Evolutionary conservation across 2,888 invertebrate species (phyloP), one percentile per base, ranked within the genome.

Genomic region (Nemapogon koenigi): DNA sequence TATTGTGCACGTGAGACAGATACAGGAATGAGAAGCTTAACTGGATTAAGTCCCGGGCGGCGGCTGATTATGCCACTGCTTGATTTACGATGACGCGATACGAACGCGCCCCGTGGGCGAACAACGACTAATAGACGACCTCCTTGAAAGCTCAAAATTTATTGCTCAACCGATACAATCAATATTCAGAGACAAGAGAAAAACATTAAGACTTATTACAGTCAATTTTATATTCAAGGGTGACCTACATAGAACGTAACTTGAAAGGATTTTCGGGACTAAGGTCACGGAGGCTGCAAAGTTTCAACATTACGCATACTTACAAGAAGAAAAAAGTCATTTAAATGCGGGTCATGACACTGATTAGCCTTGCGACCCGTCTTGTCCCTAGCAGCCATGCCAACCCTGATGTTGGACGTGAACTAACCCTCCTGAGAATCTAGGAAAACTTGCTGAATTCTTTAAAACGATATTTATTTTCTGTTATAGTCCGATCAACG

Each of bases 71-170:
- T 72, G 61, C 68, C 57, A 49, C 60, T 59, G 57, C 63, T 64
- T 76, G 76, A 78, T 76, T 76, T 76, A 75, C 68, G 69, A 61
- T 67, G 70, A 70, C 65, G 63, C 61, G 66, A 66, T 68, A 70
- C 49, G 46, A 17, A 53, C n/a, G 4, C n/a, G 4, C 13, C 4
- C n/a, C 28, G 4, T n/a, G n/a, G n/a, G n/a, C n/a, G n/a, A n/a
- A n/a, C n/a, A n/a, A n/a, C n/a, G n/a, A n/a, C 62, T 66, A 65
- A 64, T 63, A 64, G 52, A 59, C 52, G 53, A 54, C 49, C 53
- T 53, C 52, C 51, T 48, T 54, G 55, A 63, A 62, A 68, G 63
- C 58, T 58, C 58, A 57, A 64, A 67, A 70, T 71, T 70, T 70
- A 72, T 72, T 59, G 59, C 60, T 59, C 62, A 57, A 53, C 54